These are phyloP conservation scores for Drosophila setosimentum DNA, from an alignment of 2,888 invertebrate species.

Conservation along the genomic window DNA sequence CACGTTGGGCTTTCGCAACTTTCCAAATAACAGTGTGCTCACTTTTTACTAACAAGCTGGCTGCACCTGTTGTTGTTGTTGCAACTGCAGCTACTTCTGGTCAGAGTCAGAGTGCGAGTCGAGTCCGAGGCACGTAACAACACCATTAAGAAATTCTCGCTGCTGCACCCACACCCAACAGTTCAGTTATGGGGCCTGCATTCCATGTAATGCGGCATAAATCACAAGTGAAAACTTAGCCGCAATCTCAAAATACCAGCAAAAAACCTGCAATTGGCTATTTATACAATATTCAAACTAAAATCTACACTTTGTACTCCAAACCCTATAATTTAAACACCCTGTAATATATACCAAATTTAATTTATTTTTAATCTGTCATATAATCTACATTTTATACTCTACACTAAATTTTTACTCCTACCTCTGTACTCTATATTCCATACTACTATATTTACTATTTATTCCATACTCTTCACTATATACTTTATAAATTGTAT, in stretches of 20 bases:
- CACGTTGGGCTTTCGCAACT: constrained; percentile 42
- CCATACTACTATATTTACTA: background rate
- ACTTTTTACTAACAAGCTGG: constrained; percentile 9
- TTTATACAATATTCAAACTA: constrained; percentile 19
- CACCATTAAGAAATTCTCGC: constrained; percentile 73
- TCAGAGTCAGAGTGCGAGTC: constrained; percentile 8
- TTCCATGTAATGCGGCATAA: constrained; percentile 60
- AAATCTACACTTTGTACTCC: background rate
- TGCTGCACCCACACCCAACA: constrained; percentile 45
- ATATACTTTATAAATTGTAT: background rate
- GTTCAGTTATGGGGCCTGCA: constrained; percentile 15
- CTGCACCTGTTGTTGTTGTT: constrained; percentile 9
- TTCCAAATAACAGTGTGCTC: constrained; percentile 27
- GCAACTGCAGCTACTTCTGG: constrained; percentile 6
- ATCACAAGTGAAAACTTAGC: constrained; percentile 61
- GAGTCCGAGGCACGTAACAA: constrained; percentile 62
- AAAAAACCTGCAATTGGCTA: constrained; percentile 52
- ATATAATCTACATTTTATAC: too few relatives aligned
- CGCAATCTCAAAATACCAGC: constrained; percentile 47
- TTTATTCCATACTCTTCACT: background rate
- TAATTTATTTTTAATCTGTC: background rate
- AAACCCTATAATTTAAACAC: background rate
- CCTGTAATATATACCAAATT: too few relatives aligned
- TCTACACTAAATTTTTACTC: background rate
- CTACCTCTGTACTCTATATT: background rate